Base-by-base conservation (phyloP, 2,113 vertebrate genomes). In the Struthio camelus region DNA sequence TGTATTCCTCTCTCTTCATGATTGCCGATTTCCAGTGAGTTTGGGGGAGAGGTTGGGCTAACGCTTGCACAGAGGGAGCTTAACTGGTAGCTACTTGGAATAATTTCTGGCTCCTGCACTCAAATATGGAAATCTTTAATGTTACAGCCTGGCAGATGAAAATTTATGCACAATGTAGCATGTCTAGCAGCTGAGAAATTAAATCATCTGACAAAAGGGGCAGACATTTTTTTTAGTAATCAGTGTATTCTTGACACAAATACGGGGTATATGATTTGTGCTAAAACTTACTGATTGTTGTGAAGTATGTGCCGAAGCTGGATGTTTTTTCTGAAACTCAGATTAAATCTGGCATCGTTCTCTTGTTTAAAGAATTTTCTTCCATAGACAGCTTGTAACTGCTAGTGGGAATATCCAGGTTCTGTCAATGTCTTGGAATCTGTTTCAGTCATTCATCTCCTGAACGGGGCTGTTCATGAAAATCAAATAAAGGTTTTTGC, bases 401-500 rank as follows among this genome's bases (percentile, higher is more conserved):
- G 90, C 90, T 75, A 61, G 23, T 80, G 83, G 88, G 82, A 96
- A 90, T 92, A 94, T 96, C 87, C 65, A 96, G 64, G 46, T 93
- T 96, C 69, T 90, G 80, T 82, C 72, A 88, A 12, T 12, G 44
- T 90, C 80, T 81, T 96, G 83, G 72, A 90, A 93, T 89, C 77
- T 75, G 75, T 91, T 96, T 96, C 85, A 12, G 1, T 94, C 88
- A 56, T 87, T 95, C 90, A 79, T 90, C 65, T 96, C 65, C 61
- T 95, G 94, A 96, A 95, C 89, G 92, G 56, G 56, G 48, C n/a
- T 94, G 86, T 89, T 91, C 73, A 90, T 96, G 80, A 73, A 95
- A 96, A 93, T 93, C 44, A 94, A 95, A 90, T 95, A 94, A 96
- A 96, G 61, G 61, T 93, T 94, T 81, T 80, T 93, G 73, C 73